Evolutionary conservation across 2,797 vertebrate genomes (phyloP).

Genomic region (Hemibagrus guttatus): DNA sequence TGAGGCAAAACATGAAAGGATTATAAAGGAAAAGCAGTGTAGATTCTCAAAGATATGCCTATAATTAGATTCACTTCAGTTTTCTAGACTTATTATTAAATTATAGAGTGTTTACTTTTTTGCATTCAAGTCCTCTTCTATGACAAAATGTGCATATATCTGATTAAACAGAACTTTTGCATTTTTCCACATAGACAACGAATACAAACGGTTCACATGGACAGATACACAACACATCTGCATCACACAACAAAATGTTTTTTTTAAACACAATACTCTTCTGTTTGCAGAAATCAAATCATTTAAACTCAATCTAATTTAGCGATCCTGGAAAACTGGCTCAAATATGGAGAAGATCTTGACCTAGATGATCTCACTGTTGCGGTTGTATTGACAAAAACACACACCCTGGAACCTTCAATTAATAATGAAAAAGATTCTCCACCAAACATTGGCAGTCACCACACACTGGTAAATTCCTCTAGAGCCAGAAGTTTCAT

Average conservation of each 20-base stretch:
- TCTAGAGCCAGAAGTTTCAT: not conserved
- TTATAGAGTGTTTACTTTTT: slow-evolving; percentile 49
- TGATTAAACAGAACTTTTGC: not conserved
- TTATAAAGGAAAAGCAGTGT: slow-evolving; percentile 75
- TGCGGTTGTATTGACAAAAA: slow-evolving; percentile 23
- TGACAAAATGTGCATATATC: slow-evolving; percentile 15
- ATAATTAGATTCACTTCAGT: slow-evolving; percentile 82
- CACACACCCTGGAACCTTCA: slow-evolving; percentile 27
- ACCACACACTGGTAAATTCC: not conserved
- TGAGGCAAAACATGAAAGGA: slow-evolving; percentile 78
- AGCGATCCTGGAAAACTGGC: not conserved
- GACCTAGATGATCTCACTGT: slow-evolving; percentile 32
- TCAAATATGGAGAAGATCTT: not conserved
- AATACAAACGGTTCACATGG: not conserved
- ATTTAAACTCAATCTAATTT: not conserved
- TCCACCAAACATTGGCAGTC: not conserved
- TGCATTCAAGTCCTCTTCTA: not conserved
- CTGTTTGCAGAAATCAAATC: slow-evolving; percentile 2
- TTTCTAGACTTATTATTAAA: slow-evolving; percentile 56
- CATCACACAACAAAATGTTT: too few relatives aligned
- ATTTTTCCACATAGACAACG: not conserved
- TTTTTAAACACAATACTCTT: not conserved
- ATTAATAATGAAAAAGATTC: slow-evolving; percentile 17
- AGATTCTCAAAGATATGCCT: slow-evolving; percentile 84
- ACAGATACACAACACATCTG: not conserved